These are phyloP conservation scores for Suncus etruscus DNA, from an alignment of 2,113 vertebrate species.

Conservation along the genomic window DNA sequence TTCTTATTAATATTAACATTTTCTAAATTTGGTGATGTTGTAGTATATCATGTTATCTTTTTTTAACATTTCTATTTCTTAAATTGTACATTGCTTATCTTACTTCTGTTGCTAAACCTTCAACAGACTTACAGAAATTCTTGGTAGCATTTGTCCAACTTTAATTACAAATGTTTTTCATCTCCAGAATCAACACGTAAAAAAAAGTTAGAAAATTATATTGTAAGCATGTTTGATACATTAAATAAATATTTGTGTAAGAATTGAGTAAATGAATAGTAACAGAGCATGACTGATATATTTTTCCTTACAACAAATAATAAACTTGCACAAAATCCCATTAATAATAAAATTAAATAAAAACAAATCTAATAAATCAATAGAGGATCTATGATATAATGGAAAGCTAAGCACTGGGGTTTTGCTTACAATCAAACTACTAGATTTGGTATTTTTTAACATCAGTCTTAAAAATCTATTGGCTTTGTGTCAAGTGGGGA, in stretches of 20 bases:
- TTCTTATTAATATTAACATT: background rate
- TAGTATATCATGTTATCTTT: background rate
- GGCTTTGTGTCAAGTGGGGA: background rate
- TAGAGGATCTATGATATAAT: background rate
- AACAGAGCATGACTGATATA: background rate
- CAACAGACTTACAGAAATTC: background rate
- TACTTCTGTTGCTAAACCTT: conserved; percentile 18
- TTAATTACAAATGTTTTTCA: background rate
- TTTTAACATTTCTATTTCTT: background rate
- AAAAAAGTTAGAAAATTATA: background rate
- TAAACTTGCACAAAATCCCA: conserved; percentile 19
- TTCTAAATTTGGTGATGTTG: background rate
- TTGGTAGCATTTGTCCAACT: background rate
- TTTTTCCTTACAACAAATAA: background rate
- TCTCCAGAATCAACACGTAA: background rate
- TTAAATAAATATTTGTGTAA: background rate
- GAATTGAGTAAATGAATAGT: background rate
- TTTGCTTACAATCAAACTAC: conserved; percentile 10
- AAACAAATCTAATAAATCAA: background rate
- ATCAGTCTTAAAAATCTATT: background rate
- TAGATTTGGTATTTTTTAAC: background rate
- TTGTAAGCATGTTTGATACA: background rate
- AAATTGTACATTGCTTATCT: background rate
- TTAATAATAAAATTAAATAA: background rate
- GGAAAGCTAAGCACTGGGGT: background rate